Percentiles rank a stretch among this genome's conserved stretches.
Conservation (phyloP, 2,113 vertebrate species). For the Addax nasomaculatus region DNA sequence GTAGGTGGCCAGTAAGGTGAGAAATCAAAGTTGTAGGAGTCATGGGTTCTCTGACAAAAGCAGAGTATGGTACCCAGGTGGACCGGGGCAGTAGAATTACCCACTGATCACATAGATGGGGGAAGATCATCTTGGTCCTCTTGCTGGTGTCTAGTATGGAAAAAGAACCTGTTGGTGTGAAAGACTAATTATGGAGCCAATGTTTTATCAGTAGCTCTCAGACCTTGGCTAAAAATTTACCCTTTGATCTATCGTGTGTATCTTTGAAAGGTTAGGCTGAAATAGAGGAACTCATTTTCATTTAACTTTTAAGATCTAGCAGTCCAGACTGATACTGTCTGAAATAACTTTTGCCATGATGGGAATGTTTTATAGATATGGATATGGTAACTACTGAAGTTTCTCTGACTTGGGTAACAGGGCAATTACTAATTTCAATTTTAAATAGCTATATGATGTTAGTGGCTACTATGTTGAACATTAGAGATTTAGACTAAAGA, state of each 20-base stretch:
- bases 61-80: background rate
- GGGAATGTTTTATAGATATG: background rate
- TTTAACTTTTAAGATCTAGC: background rate
- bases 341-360: background rate
- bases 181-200: background rate
- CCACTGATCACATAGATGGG: background rate
- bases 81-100: background rate
- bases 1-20: background rate
- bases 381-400: background rate
- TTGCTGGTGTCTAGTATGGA: background rate
- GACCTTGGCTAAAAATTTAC: background rate
- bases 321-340: background rate
- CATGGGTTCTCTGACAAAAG: background rate
- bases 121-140: background rate
- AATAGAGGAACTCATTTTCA: background rate
- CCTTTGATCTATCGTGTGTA: background rate
- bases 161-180: background rate
- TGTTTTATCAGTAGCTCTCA: background rate
- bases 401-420: background rate
- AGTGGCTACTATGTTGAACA: background rate
- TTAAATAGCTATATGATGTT: background rate
- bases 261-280: background rate
- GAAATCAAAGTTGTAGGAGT: background rate
- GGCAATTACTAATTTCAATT: background rate
- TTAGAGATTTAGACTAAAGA: background rate